Base-by-base conservation (phyloP, 1,140 invertebrate species). In the Drosophila azteca region DNA sequence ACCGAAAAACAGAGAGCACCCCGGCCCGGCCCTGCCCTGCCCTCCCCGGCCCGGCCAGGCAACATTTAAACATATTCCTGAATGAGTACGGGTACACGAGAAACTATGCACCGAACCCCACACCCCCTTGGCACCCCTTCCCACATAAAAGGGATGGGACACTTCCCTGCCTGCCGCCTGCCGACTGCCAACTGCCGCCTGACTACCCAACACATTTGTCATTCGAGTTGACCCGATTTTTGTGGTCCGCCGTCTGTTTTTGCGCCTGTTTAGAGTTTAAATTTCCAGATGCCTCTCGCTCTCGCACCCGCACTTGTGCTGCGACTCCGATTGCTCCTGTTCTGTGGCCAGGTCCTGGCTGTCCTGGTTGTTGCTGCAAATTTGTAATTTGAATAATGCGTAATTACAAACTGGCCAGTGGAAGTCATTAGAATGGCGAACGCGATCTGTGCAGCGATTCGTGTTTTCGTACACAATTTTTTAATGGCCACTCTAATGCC, bases 361-460 rank as follows among this genome's bases (percentile, higher is more conserved):
- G 55, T 50, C 46, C 43, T 17, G 44, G 57, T 55, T 75, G 64
- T 53, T 69, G 66, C 65, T 70, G 64, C 62, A 51, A 68, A 87
- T 87, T 85, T 78, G 81, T 87, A 82, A 85, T 85, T 87, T 85
- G 83, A 87, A 85, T 85, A 87, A 81, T 85, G 83, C 78, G 78
- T 87, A 85, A 85, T 85, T 88, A 87, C 74, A 87, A 71, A 82
- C 65, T 69, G 60, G 17, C 77, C 82, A 78, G 68, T 82, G 81
- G 74, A 68, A 82, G 74, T 87, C 74, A 85, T 87, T 85, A 87
- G 65, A 81, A 81, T 75, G 81, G 44, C 68, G 74, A 75, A 71
- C 52, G 64, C 59, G 82, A 81, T 73, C 52, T 70, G 60, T 53
- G 62, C 43, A 68, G 53, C 73, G 52, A 48, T 48, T 59, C 73